Percentiles rank a stretch among this genome's conserved stretches.
These are phyloP conservation scores for Antedon bifida DNA, from an alignment of 35 echinoderm and acorn worm genomes.

Conservation along the genomic window DNA sequence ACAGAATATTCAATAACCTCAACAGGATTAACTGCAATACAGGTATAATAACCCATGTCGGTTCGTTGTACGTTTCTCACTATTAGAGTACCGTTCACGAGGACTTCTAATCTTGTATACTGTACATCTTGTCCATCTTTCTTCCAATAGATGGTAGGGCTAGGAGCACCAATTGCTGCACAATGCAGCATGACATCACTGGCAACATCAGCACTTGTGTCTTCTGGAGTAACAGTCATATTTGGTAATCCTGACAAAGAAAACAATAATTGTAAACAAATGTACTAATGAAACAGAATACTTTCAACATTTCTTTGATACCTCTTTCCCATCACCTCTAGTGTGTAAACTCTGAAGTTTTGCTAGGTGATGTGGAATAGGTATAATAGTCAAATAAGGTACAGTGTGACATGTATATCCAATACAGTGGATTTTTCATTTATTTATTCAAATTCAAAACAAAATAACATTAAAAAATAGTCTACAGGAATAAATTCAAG, in stretches of 20 bases:
- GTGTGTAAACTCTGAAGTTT: too few species aligned
- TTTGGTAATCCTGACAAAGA: slow-evolving; percentile 41
- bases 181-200: slow-evolving; percentile 13
- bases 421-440: too few species aligned
- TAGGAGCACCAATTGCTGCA: slow-evolving; percentile 31
- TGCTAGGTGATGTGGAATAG: too few species aligned
- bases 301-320: too few species aligned
- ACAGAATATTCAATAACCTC: slow-evolving; percentile 4
- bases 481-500: too few species aligned
- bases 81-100: slow-evolving; percentile 8
- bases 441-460: too few species aligned
- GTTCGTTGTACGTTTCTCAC: neutral
- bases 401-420: too few species aligned
- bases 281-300: neutral
- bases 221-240: slow-evolving; percentile 8
- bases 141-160: slow-evolving; percentile 57
- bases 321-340: too few species aligned
- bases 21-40: slow-evolving; percentile 66
- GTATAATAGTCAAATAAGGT: too few species aligned
- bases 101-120: neutral
- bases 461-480: too few species aligned
- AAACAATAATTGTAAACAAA: neutral
- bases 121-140: slow-evolving; percentile 49
- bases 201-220: slow-evolving; percentile 10
- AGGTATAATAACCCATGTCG: slow-evolving; percentile 75